Base-by-base conservation (phyloP, 2,797 vertebrate species). In the Sebastes taczanowskii region DNA sequence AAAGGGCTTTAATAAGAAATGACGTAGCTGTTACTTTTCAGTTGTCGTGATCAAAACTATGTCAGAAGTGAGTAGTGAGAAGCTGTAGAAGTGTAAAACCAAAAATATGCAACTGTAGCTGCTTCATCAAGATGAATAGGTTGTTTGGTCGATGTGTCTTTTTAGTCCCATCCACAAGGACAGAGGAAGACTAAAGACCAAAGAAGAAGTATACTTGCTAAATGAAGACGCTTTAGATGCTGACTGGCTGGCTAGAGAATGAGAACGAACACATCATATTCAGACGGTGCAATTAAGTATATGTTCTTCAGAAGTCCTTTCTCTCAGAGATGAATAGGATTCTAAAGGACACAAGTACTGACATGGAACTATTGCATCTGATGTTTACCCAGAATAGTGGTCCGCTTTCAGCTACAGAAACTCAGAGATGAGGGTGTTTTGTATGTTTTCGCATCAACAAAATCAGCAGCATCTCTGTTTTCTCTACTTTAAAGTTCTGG, bases 401-500 rank as follows among this genome's bases (percentile, higher is more conserved):
- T 55, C 16, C 34, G 64, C 14, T 52, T 62, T 73, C 63, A 77
- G 20, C 58, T n/a, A 25, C n/a, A 58, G 11, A 65, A 29, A 42
- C 7, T 22, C 27, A 23, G 64, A 63, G 14, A 30, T 22, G 4
- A 68, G 2, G 4, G 3, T 2, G 3, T 22, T 46, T 63, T 46
- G 2, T 60, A 0, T 49, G 29, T 72, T 20, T 71, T n/a, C 58
- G 3, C 32, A 74, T 67, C 65, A 59, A 66, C 46, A 25, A 34
- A 72, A 83, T 73, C 73, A 70, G 58, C 62, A 67, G 10, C 8
- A 23, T 52, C 35, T 74, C 25, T 5, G 22, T 65, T 49, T 70
- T 30, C 42, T 82, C 49, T 14, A 9, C 46, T 71, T 77, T 74
- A 42, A 22, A 63, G 55, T 58, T 81, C n/a, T 25, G 49, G 65